Base-by-base conservation (phyloP, 2,113 vertebrate species). In the Dendropsophus ebraccatus region DNA sequence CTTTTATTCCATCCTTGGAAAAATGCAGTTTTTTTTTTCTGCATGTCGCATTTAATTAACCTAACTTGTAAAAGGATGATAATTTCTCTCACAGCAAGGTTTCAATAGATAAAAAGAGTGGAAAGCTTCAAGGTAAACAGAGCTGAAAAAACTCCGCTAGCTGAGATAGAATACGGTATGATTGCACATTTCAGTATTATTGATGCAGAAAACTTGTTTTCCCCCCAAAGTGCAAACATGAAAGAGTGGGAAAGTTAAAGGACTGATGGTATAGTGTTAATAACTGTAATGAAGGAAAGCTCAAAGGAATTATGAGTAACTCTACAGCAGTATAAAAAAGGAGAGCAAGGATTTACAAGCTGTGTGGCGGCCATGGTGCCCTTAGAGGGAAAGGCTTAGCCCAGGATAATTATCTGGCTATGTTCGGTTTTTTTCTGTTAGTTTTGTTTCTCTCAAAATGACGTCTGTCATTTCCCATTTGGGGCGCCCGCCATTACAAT, bases 41-140 rank as follows among this genome's bases (percentile, higher is more conserved):
- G 12, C 78, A 65, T 81, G 78, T 62, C 78, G 35, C 78, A 81
- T 81, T 81, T 81, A 81, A 81, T 81, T 81, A 81, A 81, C 58
- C 78, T 47, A 47, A 81, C 78, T 81, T 81, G 58, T 65, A 65
- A 81, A 81, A 65, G 37, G 78, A 81, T 81, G 58, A 81, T 81
- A 58, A 62, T 81, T 81, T 81, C 56, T 81, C 56, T 81, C 78
- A 80, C 77, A 81, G 78, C 78, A 81, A 65, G 78, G 78, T 47
- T 81, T 65, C 78, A 45, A 65, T 47, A 65, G 78, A 81, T 81
- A 62, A 81, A 81, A 81, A 62, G 78, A 81, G 78, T 65, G 41
- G 56, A 81, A 81, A 62, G 56, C 78, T 81, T 56, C 78, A 81
- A 81, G 78, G 78, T 81, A 81, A 81, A 81, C 78, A 81, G 58